Percentiles rank a stretch among this genome's conserved stretches.
Evolutionary conservation across 2,113 vertebrate species (phyloP).

Genomic region (Sminthopsis crassicaudata): DNA sequence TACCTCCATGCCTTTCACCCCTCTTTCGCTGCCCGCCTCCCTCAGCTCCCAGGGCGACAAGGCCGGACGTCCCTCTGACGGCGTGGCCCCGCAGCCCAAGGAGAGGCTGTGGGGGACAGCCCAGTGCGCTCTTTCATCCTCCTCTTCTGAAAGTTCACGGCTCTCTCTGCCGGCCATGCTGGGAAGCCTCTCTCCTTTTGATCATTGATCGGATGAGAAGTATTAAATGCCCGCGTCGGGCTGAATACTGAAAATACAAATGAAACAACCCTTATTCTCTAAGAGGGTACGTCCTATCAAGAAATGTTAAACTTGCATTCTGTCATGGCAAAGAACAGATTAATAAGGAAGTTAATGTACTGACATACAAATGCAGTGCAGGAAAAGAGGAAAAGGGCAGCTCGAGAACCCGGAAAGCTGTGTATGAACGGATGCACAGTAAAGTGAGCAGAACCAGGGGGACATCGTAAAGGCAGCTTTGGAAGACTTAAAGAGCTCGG

Average conservation of each 20-base stretch:
- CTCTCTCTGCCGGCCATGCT: not conserved
- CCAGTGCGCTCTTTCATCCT: not conserved
- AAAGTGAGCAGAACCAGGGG: not conserved
- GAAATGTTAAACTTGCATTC: not conserved
- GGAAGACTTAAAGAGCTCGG: not conserved
- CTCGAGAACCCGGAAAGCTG: not conserved
- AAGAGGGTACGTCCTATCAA: not conserved
- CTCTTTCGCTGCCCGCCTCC: slow-evolving; percentile 33
- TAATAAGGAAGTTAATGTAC: not conserved
- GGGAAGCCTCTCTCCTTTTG: not conserved
- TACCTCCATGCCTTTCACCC: slow-evolving; percentile 30
- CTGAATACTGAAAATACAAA: not conserved
- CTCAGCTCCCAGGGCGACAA: slow-evolving; percentile 37
- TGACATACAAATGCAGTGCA: not conserved
- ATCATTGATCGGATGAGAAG: not conserved
- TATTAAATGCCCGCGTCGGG: not conserved
- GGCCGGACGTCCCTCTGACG: not conserved
- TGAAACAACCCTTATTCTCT: not conserved
- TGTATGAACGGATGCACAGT: not conserved
- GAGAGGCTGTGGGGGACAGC: not conserved
- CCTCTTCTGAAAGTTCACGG: not conserved
- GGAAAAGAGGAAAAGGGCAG: not conserved
- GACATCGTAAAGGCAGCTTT: not conserved
- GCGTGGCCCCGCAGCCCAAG: not conserved
- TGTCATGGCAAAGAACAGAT: not conserved